Evolutionary conservation across 2,113 vertebrate genomes (phyloP), one percentile per base, ranked within the genome.

Genomic region (Campylomormyrus numenius): DNA sequence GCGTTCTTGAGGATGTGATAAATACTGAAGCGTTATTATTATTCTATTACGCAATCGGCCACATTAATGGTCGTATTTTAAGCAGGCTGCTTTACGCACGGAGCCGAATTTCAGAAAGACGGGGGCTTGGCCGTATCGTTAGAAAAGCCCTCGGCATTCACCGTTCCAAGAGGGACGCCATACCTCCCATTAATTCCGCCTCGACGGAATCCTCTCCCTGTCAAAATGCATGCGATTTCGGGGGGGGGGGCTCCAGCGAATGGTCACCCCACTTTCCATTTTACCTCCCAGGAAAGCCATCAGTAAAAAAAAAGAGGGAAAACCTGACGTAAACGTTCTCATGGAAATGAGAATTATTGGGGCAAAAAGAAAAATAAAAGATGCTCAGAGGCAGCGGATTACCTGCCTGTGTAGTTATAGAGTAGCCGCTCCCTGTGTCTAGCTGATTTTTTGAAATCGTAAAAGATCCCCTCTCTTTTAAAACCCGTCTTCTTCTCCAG

Each of bases 21-120:
- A 89, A 89, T 62, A 89, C 35, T 21, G 6, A 85, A 77, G 9
- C 39, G 39, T 48, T 56, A 84, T 46, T 89, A 84, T 77, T 83
- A 49, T 80, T 27, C 10, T 31, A 50, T 52, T 27, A 52, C 48
- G 21, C 70, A 77, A 52, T 52, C 46, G 19, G 46, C 27, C 88
- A 17, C 45, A 77, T 80, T 39, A 52, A 27, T 83, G 31, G 15
- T 89, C 31, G 3, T 74, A 31, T 49, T 77, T 74, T n/a, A 42
- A 10, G 19, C 74, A 27, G 48, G 49, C 24, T 56, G n/a, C 52
- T 74, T 89, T 5, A 80, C n/a, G 49, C 27, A 13, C 10, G 1
- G 74, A 50, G 70, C 19, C 35, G 15, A 17, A 83, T 83, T 31
- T 15, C 77, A 56, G 66, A 46, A 21, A 53, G 24, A 56, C 21